phyloP scores from a whole-genome alignment of 1,140 invertebrate genomes.

The Drosophila lacertosa region DNA sequence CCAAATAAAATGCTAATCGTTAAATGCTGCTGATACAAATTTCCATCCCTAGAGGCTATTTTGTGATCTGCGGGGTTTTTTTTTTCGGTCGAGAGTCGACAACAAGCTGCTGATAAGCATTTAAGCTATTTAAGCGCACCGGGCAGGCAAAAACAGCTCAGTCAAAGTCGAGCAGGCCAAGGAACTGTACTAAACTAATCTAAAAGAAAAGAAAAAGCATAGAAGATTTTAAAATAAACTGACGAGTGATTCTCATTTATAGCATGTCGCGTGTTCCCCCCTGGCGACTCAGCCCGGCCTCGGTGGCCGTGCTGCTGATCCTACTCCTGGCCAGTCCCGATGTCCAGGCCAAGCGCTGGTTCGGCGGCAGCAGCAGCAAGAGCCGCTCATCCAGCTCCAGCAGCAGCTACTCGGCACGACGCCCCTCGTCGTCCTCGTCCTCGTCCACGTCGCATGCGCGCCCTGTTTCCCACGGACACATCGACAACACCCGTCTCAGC shows the following conservation, averaged over 20 bases:
- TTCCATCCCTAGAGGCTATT: background rate
- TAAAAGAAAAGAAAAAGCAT: background rate
- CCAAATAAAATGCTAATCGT: too few species aligned
- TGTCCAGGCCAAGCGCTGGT: conserved; percentile 62
- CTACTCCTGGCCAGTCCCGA: conserved; percentile 48
- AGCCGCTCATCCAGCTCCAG: conserved; percentile 48
- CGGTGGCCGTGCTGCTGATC: conserved; percentile 43
- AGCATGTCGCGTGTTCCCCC: conserved; percentile 47
- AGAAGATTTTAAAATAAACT: background rate
- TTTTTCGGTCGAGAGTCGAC: background rate
- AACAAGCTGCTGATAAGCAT: conserved; percentile 22
- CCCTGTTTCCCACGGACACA: conserved; percentile 33
- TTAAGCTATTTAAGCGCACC: conserved; percentile 12
- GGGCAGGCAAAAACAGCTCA: conserved; percentile 11
- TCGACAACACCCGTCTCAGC: conserved; percentile 59
- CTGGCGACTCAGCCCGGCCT: conserved; percentile 38
- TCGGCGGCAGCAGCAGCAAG: conserved; percentile 51
- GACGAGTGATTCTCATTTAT: conserved; percentile 17
- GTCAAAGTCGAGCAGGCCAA: conserved; percentile 16
- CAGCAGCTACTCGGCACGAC: conserved; percentile 42
- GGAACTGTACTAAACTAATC: background rate
- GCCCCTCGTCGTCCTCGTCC: conserved; percentile 36
- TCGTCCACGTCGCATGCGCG: conserved; percentile 23
- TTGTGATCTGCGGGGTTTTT: background rate
- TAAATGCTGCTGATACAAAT: too few species aligned